phyloP scores from a whole-genome alignment of 2,797 vertebrate genomes.

The Iguana delicatissima region DNA sequence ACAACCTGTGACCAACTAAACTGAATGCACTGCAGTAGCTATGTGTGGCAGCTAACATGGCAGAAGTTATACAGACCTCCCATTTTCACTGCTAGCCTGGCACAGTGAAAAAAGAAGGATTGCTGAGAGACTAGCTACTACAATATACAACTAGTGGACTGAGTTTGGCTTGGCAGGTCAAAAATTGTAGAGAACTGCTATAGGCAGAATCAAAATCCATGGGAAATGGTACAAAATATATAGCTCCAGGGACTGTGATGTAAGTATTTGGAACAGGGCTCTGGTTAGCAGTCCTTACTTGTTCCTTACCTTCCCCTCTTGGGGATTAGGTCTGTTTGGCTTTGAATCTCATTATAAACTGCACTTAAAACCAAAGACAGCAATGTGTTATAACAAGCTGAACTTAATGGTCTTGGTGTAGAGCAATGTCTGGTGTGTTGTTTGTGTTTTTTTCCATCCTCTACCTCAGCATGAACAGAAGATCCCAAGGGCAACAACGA shows the following conservation, averaged over 20 bases:
- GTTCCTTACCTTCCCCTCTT: slow-evolving; percentile 28
- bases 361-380: slow-evolving; percentile 52
- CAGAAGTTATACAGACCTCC: background rate
- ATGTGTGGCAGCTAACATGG: background rate
- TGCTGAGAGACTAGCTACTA: background rate
- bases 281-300: slow-evolving; percentile 37
- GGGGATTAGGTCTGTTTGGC: slow-evolving; percentile 55
- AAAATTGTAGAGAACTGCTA: background rate
- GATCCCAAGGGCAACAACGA: slow-evolving; percentile 22
- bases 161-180: background rate
- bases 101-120: background rate
- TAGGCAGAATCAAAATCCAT: slow-evolving; percentile 4
- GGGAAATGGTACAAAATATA: slow-evolving; percentile 25
- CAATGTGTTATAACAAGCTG: slow-evolving; percentile 58
- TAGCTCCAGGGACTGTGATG: slow-evolving; percentile 33
- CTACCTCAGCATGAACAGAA: slow-evolving; percentile 34
- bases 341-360: background rate
- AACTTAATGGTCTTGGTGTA: slow-evolving; percentile 52
- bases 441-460: slow-evolving; percentile 11
- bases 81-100: background rate
- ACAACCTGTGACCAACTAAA: background rate
- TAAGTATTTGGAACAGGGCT: slow-evolving; percentile 57
- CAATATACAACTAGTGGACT: background rate
- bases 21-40: background rate
- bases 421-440: background rate